These are phyloP conservation scores for Reinhardtius hippoglossoides DNA, from an alignment of 2,113 vertebrate genomes.

Conservation along the genomic window DNA sequence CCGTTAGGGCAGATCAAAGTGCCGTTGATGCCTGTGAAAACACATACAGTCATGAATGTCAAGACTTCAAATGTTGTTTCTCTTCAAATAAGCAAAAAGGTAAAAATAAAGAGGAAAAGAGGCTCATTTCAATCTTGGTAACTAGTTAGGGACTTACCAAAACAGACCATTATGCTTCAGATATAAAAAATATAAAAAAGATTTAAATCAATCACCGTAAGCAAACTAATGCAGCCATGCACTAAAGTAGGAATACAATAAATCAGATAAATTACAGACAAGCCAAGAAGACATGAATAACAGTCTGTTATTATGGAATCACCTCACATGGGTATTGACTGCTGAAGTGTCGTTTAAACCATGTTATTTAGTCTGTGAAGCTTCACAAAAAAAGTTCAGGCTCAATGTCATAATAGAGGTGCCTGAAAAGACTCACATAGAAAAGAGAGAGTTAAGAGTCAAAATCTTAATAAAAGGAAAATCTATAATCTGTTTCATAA, in stretches of 20 bases:
- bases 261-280: background rate
- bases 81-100: background rate
- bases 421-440: background rate
- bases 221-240: background rate
- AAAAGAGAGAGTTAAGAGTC: too few species aligned
- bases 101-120: background rate
- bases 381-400: too few species aligned
- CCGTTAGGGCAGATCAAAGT: constrained; percentile 90
- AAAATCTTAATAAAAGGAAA: too few species aligned
- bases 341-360: too few species aligned
- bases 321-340: too few species aligned
- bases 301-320: too few species aligned
- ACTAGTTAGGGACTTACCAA: background rate
- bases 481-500: too few species aligned
- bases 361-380: too few species aligned
- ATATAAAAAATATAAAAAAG: background rate
- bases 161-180: background rate
- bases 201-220: background rate
- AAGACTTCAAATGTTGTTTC: background rate
- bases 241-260: background rate
- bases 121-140: background rate
- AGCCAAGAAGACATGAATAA: too few species aligned
- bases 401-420: too few species aligned
- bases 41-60: constrained; percentile 20
- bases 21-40: constrained; percentile 89